A percentile compares a stretch with the other conserved stretches of the same genome.
Evolutionary conservation across 2,888 invertebrate genomes (phyloP).

Genomic region (Crocallis elinguaria): DNA sequence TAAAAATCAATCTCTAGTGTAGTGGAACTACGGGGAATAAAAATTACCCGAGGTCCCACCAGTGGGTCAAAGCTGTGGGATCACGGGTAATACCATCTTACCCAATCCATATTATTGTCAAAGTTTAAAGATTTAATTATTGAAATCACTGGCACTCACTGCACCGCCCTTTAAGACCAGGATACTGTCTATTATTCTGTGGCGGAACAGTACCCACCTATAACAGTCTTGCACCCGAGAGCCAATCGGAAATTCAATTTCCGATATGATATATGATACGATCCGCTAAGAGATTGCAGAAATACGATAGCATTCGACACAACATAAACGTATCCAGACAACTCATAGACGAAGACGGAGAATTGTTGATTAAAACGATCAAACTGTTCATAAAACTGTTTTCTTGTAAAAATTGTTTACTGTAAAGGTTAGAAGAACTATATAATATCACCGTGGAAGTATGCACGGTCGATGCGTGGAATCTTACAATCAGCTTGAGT

Average conservation of each 20-base stretch:
- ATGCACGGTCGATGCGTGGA: no score
- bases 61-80: no score
- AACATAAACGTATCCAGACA: conserved; percentile 34
- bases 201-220: conserved; percentile 44
- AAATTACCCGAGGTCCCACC: no score
- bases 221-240: conserved; percentile 55
- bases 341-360: neutral
- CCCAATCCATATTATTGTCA: no score
- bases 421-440: no score
- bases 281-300: conserved; percentile 76
- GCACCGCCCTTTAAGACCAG: conserved; percentile 2
- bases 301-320: conserved; percentile 52
- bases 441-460: no score
- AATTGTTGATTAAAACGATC: conserved; percentile 9
- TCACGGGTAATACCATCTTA: no score
- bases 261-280: conserved; percentile 78
- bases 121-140: no score
- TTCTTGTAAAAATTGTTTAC: neutral
- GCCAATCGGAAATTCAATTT: conserved; percentile 81
- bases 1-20: no score
- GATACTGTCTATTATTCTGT: conserved; percentile 12
- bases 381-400: neutral
- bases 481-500: no score
- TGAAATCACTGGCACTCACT: neutral
- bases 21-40: no score